Evolutionary conservation across 2,797 vertebrate genomes (phyloP).

Genomic region (Chelmon rostratus): DNA sequence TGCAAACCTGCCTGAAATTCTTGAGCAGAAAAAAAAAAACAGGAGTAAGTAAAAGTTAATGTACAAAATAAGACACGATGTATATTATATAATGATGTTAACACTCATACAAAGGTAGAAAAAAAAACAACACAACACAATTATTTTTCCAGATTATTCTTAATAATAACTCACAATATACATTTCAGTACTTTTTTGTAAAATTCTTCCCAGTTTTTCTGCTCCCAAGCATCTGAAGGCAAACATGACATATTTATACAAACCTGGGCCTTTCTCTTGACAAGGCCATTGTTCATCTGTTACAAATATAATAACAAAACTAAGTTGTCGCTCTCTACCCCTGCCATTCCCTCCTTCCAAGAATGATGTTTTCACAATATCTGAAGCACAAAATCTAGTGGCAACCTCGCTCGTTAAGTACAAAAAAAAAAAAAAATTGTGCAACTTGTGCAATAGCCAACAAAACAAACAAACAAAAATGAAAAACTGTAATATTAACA

Average conservation of each 20-base stretch:
- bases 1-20: slow-evolving; percentile 85
- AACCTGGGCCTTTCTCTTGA: slow-evolving; percentile 47
- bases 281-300: slow-evolving; percentile 6
- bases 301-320: slow-evolving; percentile 17
- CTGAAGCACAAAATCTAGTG: slow-evolving; percentile 41
- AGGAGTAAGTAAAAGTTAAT: slow-evolving; percentile 65
- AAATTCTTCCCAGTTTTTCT: slow-evolving; percentile 51
- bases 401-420: slow-evolving; percentile 59
- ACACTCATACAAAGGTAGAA: slow-evolving; percentile 69
- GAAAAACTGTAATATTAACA: slow-evolving; percentile 36
- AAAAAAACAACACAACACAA: slow-evolving; percentile 51
- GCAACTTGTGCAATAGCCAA: slow-evolving; percentile 82
- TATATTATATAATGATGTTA: slow-evolving; percentile 64
- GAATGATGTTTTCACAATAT: slow-evolving; percentile 38
- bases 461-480: slow-evolving; percentile 33
- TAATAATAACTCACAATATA: slow-evolving; percentile 70
- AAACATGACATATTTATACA: slow-evolving; percentile 51
- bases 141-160: slow-evolving; percentile 57
- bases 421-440: slow-evolving; percentile 63
- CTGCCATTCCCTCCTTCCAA: slow-evolving; percentile 23
- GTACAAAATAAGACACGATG: slow-evolving; percentile 66
- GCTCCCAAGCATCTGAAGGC: slow-evolving; percentile 62
- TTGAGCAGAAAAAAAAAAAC: slow-evolving; percentile 56
- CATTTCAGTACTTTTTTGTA: slow-evolving; percentile 72
- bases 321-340: background rate